phyloP scores from a whole-genome alignment of 35 echinoderm and acorn worm genomes.

The Holothuria glaberrima region DNA sequence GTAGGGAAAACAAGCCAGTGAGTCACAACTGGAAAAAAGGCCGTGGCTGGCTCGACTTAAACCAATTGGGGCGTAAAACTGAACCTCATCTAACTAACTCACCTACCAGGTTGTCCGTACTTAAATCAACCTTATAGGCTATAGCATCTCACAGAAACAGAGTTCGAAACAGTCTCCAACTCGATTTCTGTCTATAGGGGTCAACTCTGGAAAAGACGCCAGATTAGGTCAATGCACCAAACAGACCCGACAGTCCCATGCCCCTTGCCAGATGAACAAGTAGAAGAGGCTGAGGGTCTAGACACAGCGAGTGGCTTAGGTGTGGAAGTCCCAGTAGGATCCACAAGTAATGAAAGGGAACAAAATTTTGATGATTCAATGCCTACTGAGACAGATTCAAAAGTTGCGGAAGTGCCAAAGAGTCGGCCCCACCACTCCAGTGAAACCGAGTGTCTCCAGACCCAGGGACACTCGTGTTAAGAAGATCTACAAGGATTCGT shows the following conservation, averaged over 20 bases:
- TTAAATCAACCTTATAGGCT: not conserved
- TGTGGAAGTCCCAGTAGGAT: not conserved
- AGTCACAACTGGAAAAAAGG: too few relatives aligned
- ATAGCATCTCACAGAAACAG: not conserved
- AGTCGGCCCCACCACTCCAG: not conserved
- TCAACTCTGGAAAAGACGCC: conserved; percentile 9
- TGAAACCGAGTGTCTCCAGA: conserved; percentile 15
- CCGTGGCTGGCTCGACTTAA: too few relatives aligned
- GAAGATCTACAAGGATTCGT: conserved; percentile 11
- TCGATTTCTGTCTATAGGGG: conserved; percentile 3
- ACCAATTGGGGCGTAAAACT: too few relatives aligned
- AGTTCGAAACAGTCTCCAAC: not conserved
- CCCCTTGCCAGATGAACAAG: not conserved
- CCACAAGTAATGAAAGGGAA: not conserved
- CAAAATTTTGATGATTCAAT: not conserved
- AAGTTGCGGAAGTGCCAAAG: not conserved
- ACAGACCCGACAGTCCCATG: not conserved
- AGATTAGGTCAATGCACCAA: conserved; percentile 27
- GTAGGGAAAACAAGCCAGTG: too few relatives aligned
- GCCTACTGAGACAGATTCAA: not conserved
- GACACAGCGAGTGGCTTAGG: not conserved
- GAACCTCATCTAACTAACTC: too few relatives aligned
- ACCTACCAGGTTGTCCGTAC: not conserved
- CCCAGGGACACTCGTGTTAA: not conserved
- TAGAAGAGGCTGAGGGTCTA: too few relatives aligned